Evolutionary conservation across 2,113 vertebrate genomes (phyloP).

Genomic region (Myotis lucifugus): DNA sequence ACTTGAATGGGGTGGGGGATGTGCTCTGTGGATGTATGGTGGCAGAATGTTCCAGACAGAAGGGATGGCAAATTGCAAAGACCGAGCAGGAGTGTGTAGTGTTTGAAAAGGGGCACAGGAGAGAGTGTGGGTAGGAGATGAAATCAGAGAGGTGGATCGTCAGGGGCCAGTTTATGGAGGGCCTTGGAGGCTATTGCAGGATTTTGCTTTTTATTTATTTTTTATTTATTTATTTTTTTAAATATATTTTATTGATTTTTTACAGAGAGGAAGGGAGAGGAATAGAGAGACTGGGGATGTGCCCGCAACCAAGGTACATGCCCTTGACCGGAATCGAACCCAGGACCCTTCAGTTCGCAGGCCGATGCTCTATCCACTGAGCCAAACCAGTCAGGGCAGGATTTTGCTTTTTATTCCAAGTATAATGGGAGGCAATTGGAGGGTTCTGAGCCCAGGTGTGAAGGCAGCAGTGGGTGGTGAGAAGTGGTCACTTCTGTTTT

Average conservation of each 20-base stretch:
- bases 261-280: too few relatives aligned
- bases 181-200: neutral
- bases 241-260: too few relatives aligned
- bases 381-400: too few relatives aligned
- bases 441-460: neutral
- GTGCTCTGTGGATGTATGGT: neutral
- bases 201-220: neutral
- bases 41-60: slow-evolving; percentile 3
- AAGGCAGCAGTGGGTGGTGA: neutral
- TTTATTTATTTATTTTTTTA: too few relatives aligned
- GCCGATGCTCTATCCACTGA: too few relatives aligned
- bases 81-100: neutral
- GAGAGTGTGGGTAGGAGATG: neutral
- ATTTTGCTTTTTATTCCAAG: neutral
- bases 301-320: too few relatives aligned
- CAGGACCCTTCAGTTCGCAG: too few relatives aligned
- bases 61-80: neutral
- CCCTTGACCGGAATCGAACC: too few relatives aligned
- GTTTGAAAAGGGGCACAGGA: neutral
- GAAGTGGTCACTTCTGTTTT: neutral
- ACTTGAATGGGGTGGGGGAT: neutral
- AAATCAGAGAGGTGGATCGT: neutral
- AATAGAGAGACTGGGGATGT: too few relatives aligned
- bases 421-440: neutral
- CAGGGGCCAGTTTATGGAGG: neutral